Evolutionary conservation across 64 coral and sea anemone genomes (phyloP).

Genomic region (Actinia tenebrosa): DNA sequence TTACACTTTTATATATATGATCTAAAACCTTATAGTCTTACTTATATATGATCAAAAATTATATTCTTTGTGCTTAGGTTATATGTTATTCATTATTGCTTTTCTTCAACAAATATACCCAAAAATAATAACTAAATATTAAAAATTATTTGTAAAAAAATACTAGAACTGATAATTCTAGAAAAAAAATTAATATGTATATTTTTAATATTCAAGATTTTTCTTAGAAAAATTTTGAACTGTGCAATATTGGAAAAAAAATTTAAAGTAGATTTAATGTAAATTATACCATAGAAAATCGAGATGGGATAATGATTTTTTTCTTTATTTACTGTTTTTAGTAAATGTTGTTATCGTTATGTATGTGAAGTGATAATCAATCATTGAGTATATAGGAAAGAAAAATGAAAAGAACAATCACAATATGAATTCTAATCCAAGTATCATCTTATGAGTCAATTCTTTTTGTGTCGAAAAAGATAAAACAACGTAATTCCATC

Average conservation of each 20-base stretch:
- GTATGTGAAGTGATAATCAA: not conserved
- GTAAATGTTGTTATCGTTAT: not conserved
- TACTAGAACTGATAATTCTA: not conserved
- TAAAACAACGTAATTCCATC: too few relatives aligned
- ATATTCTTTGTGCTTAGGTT: too few relatives aligned
- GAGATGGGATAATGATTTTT: not conserved
- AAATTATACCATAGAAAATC: not conserved
- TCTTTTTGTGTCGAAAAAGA: too few relatives aligned
- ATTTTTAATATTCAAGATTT: not conserved
- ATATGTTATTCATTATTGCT: too few relatives aligned
- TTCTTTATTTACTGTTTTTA: not conserved
- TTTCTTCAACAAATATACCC: not conserved
- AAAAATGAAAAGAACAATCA: not conserved
- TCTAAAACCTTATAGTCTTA: not conserved
- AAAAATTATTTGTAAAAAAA: too few relatives aligned
- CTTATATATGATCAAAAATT: too few relatives aligned
- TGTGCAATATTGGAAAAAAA: too few relatives aligned
- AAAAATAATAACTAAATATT: not conserved
- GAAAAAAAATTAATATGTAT: not conserved
- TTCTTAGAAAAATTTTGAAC: not conserved
- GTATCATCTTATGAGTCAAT: too few relatives aligned
- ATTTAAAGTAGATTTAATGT: not conserved
- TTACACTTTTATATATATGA: not conserved
- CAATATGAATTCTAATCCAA: not conserved
- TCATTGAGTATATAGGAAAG: not conserved